Evolutionary conservation across 2,888 invertebrate genomes (phyloP).

Genomic region (Mayetiola destructor): DNA sequence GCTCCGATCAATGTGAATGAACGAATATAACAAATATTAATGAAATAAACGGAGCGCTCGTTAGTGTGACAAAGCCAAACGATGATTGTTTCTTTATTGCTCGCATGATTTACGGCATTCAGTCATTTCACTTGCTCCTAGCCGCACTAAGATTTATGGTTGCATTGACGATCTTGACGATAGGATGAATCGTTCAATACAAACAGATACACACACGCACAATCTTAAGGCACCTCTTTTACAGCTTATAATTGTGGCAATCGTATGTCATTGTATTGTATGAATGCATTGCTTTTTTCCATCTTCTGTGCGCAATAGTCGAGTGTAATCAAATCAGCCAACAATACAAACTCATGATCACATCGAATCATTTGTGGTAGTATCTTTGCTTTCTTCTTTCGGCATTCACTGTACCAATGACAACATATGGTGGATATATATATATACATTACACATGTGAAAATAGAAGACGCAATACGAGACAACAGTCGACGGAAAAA

Average conservation of each 20-base stretch:
- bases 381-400: constrained; percentile 7
- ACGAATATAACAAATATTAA: neutral
- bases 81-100: constrained; percentile 13
- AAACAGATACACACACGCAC: neutral
- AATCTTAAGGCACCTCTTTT: neutral
- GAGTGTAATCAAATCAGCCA: neutral
- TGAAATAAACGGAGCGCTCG: neutral
- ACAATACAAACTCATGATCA: neutral
- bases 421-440: neutral
- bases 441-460: neutral
- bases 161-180: constrained; percentile 8
- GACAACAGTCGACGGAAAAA: neutral
- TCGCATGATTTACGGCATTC: constrained; percentile 23
- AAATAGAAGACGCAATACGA: neutral
- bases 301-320: constrained; percentile 7
- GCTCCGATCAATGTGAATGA: neutral
- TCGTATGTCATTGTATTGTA: constrained; percentile 10
- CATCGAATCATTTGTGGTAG: neutral
- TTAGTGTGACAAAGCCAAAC: constrained; percentile 1
- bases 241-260: neutral
- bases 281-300: neutral
- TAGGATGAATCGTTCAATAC: neutral
- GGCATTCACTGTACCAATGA: neutral
- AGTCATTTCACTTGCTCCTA: constrained; percentile 20
- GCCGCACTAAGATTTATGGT: constrained; percentile 11